Conservation (phyloP, 2,888 invertebrate genomes). For the Nephrotoma guestfalica region DNA sequence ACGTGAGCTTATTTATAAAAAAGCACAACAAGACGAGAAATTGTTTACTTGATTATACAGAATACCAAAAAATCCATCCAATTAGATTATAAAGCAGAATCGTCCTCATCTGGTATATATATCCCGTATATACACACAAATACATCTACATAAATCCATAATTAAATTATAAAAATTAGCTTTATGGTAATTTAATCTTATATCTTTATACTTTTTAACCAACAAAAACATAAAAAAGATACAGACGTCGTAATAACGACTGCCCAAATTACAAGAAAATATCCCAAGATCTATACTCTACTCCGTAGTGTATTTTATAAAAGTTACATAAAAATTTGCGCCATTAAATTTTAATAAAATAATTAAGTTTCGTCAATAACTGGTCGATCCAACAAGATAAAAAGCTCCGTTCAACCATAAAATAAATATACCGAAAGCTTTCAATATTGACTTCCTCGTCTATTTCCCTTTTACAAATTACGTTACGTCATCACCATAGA, state of each 20-base stretch:
- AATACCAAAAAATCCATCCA: background rate
- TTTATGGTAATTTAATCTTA: background rate
- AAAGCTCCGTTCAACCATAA: background rate
- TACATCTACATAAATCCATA: background rate
- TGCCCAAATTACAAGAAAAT: background rate
- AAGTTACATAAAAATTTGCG: background rate
- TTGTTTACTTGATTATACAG: background rate
- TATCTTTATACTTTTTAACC: background rate
- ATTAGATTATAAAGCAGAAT: background rate
- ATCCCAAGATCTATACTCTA: background rate
- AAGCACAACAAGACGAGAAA: background rate
- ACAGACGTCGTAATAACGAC: background rate
- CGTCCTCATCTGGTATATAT: background rate
- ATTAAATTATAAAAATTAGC: background rate
- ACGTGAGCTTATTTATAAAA: background rate
- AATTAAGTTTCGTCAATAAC: background rate
- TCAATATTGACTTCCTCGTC: background rate
- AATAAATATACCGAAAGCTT: background rate
- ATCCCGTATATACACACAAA: too few relatives aligned
- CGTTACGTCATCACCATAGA: background rate
- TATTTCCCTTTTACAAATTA: background rate
- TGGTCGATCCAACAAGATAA: background rate
- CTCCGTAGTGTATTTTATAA: too few relatives aligned
- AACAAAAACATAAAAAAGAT: background rate
- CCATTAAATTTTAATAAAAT: background rate